Base-by-base conservation (phyloP, 2,888 invertebrate genomes). In the Panorpa germanica region DNA sequence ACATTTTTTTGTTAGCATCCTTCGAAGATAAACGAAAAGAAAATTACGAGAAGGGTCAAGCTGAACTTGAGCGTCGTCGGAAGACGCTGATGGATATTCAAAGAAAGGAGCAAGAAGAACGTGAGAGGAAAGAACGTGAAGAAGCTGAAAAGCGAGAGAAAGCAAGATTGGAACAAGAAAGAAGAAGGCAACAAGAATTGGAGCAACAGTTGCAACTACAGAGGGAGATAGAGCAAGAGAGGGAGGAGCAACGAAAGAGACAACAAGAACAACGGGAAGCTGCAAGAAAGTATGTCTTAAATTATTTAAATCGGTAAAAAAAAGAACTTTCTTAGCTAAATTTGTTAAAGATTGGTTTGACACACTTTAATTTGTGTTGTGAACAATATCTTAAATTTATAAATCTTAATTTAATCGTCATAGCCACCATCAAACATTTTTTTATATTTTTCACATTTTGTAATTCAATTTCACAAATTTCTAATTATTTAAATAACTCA, bases 1-100 rank as follows among this genome's bases (percentile, higher is more conserved):
- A 15, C 24, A 13, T 34, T 28, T 28, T 22, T 30, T 18, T 20
- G 28, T 31, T 37, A 65, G 71, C 68, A 35, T 73, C 88, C 0
- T 95, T 95, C 55, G 96, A 99, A 49, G 98, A 99, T 49, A 83
- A 88, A 45, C 64, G 98, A 3, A 76, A 88, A 47, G 93, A 96
- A 57, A 98, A 99, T 57, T 90, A 88, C 57, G 95, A 93, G 39
- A 81, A 93, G 39, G 98, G 98, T 0, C 95, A 98, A 50, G 95
- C 93, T 0, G 96, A 96, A 54, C 53, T 98, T 34, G 96, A 99
- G 48, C 59, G 90, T 18, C 59, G 96, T 24, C 62, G 96, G 16
- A 81, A 83, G 42, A 67, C 86, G 26, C 57, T 96, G n/a, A 65
- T 83, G 31, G 91, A 93, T 45, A 75, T 77, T 35, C 86, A 88